Evolutionary conservation across 2,113 vertebrate genomes (phyloP), one percentile per base, ranked within the genome.

Genomic region (Eulacestoma nigropectus): DNA sequence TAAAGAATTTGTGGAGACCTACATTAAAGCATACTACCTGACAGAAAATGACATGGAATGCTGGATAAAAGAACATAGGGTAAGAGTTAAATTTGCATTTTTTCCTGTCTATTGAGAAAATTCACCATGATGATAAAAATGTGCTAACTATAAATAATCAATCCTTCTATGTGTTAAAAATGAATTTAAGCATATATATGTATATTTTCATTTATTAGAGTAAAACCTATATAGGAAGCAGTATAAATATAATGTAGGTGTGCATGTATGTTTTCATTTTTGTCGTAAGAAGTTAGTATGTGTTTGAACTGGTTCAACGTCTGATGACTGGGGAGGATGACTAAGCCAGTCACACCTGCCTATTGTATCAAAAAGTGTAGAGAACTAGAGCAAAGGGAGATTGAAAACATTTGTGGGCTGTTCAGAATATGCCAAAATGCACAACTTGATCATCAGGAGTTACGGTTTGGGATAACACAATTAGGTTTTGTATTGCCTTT

Each of bases 1-100:
- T 97, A 99, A 99, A 89, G 99, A 99, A 97, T 99, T 99, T 97
- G 99, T 99, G 23, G 99, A 99, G 97, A 99, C 98, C 52, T 99
- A 99, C 94, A 99, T 99, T 97, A 99, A 99, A 97, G 99, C 99
- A 41, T 99, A 99, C 85, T 99, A 99, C 96, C 97, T 99, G 72
- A 99, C 99, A 4, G 99, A 99, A 98, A 99, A 99, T 56, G 99
- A 99, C 96, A 99, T 99, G 99, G 99, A 99, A 93, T 97, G 98
- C 96, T 99, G 99, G 97, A 99, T 99, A 97, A 99, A 99, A 97
- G 99, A 99, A 72, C 99, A 99, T 91, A 98, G 99, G 98, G 99
- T 99, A 95, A 98, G 98, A 57, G 9, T 55, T 42, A 76, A 77
- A 44, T 76, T 91, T 90, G 16, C 23, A 26, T 87, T 92, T 72